phyloP scores from a whole-genome alignment of 2,113 vertebrate species.

The Zootoca vivipara region DNA sequence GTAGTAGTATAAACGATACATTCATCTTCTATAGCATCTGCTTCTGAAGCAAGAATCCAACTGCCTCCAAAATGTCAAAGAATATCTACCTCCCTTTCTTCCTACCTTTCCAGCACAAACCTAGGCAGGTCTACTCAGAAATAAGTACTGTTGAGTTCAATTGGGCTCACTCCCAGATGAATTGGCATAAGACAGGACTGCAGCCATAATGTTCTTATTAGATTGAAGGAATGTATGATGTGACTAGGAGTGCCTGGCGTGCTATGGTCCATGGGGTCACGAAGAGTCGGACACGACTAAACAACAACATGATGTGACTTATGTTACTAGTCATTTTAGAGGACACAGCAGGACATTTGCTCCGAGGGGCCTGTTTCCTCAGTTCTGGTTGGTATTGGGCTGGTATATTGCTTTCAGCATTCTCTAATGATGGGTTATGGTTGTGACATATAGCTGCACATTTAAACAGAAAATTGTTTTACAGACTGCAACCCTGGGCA shows the following conservation, averaged over 20 bases:
- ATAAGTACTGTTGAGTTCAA: no score
- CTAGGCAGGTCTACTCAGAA: not conserved
- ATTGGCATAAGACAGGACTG: no score
- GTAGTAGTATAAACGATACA: not conserved
- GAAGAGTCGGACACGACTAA: no score
- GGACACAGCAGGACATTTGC: not conserved
- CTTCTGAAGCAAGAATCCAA: not conserved
- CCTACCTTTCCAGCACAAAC: not conserved
- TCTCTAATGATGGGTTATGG: not conserved
- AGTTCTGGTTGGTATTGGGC: not conserved
- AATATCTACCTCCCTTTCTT: not conserved
- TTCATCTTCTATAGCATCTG: not conserved
- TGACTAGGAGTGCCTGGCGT: no score
- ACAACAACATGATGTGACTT: not conserved
- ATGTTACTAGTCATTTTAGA: not conserved
- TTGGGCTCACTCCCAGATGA: no score
- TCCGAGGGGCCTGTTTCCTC: no score
- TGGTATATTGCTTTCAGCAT: not conserved
- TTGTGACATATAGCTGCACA: not conserved
- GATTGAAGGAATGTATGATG: not conserved
- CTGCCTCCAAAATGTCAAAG: not conserved
- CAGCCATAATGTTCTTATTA: not conserved
- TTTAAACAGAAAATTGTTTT: not conserved
- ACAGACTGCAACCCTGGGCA: not conserved
- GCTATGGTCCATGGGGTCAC: no score